A percentile compares a stretch with the other conserved stretches of the same genome.
Conservation (phyloP, 2,888 invertebrate species). For the Cataglyphis albicans region DNA sequence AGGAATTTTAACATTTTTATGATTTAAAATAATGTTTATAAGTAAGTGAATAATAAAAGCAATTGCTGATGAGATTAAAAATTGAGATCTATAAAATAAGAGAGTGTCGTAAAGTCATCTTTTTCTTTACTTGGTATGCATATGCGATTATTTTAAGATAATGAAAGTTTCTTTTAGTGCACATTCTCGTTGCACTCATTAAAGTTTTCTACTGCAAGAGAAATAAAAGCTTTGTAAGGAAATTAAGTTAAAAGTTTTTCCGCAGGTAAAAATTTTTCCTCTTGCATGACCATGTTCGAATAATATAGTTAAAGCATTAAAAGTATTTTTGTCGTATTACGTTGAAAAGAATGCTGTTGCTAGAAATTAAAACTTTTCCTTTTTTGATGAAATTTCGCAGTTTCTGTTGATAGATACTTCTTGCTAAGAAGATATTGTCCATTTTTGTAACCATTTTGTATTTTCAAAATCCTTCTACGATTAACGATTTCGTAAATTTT, state of each 20-base stretch:
- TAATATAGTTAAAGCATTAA: slow-evolving; percentile 33
- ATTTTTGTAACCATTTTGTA: neutral
- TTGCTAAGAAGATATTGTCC: neutral
- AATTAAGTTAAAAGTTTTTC: slow-evolving; percentile 54
- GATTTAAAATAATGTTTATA: slow-evolving; percentile 14
- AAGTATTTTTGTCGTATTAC: slow-evolving; percentile 36
- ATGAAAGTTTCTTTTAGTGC: slow-evolving; percentile 50
- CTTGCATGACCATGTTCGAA: slow-evolving; percentile 41
- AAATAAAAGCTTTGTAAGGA: slow-evolving; percentile 53
- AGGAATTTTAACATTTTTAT: neutral
- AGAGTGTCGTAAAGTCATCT: neutral
- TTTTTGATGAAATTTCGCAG: slow-evolving; percentile 13
- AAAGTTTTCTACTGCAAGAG: slow-evolving; percentile 54
- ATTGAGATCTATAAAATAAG: slow-evolving; percentile 9
- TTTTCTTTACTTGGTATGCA: slow-evolving; percentile 18
- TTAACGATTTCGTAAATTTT: slow-evolving; percentile 8
- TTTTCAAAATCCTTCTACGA: neutral
- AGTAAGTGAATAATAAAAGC: slow-evolving; percentile 8
- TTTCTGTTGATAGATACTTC: neutral
- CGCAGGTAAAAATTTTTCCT: slow-evolving; percentile 39
- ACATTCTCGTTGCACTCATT: slow-evolving; percentile 45
- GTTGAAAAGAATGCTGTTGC: slow-evolving; percentile 8
- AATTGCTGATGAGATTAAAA: slow-evolving; percentile 23
- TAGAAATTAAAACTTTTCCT: slow-evolving; percentile 10
- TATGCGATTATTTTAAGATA: slow-evolving; percentile 43